These are phyloP conservation scores for Hydrotaea cyrtoneurina DNA, from an alignment of 2,888 invertebrate genomes.

Conservation along the genomic window DNA sequence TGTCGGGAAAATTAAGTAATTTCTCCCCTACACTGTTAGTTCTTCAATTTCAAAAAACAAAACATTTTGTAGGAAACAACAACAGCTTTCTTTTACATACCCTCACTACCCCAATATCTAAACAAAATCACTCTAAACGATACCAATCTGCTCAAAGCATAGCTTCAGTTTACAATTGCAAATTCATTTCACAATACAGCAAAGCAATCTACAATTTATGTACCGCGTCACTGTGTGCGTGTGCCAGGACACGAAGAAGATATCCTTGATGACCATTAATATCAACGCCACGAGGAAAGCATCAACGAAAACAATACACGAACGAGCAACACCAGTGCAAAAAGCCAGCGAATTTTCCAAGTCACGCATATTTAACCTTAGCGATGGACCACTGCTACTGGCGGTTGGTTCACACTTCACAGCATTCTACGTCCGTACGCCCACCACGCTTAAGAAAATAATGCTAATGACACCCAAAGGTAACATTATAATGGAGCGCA, in stretches of 20 bases:
- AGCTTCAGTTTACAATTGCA: not conserved
- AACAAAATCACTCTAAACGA: no score
- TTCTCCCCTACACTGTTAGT: no score
- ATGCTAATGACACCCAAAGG: constrained; percentile 74
- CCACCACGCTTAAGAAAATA: constrained; percentile 38
- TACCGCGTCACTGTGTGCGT: not conserved
- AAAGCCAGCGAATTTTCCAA: constrained; percentile 42
- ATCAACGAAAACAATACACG: not conserved
- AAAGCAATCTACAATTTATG: not conserved
- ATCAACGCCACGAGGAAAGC: not conserved
- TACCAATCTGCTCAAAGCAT: not conserved
- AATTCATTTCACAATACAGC: not conserved
- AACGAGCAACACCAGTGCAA: not conserved
- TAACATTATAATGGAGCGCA: constrained; percentile 66
- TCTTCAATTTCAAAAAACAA: no score
- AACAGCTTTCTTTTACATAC: no score
- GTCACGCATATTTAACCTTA: constrained; percentile 50
- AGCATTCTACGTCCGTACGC: constrained; percentile 25
- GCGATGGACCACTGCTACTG: constrained; percentile 24
- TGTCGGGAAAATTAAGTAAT: no score
- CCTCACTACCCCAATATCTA: no score
- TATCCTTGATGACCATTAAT: not conserved
- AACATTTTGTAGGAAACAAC: no score
- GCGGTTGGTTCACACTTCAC: not conserved
- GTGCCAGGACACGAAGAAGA: not conserved